Evolutionary conservation across 2,113 vertebrate genomes (phyloP), one percentile per base, ranked within the genome.

Genomic region (Sporophila hypoxantha): DNA sequence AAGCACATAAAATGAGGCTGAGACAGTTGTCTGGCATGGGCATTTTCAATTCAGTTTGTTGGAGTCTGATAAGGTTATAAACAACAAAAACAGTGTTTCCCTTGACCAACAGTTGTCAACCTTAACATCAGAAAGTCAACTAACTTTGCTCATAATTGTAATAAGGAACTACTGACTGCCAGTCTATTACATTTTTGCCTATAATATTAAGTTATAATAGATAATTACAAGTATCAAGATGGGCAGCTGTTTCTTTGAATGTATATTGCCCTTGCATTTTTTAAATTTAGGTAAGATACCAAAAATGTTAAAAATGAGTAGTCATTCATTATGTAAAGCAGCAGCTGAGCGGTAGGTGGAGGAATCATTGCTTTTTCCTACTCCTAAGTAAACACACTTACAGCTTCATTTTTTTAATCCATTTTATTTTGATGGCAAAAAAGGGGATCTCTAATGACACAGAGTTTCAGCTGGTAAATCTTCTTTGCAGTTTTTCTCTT

Each of bases 311-410:
- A 86, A 93, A 90, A 91, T 86, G 60, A 93, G 60, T 85, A 93
- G 81, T 91, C 76, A 90, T 90, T 95, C 79, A 92, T 95, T 94
- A 95, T 32, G 92, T 92, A 95, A 95, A 94, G 70, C 65, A 95
- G 92, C 94, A 96, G 94, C 92, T 96, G 95, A 83, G 82, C 7
- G 0, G 95, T 95, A 94, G 96, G 94, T 95, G 95, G 91, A 90
- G 67, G 79, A 92, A 93, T 69, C 66, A 46, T 71, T 93, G 76
- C 88, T 85, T 93, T 83, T 73, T 95, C 85, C 77, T 93, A 76
- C 60, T 91, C 67, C 47, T 62, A 88, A 93, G 84, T 39, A 89
- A 95, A 75, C 34, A 79, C 55, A 76, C 12, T 64, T 44, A 67
- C 18, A 82, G 46, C 55, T 87, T 92, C 21, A 83, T 61, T 92